Percentiles rank a stretch among this genome's conserved stretches.
Evolutionary conservation across 2,797 vertebrate species (phyloP).

Genomic region (Mormyrops boulengeri): DNA sequence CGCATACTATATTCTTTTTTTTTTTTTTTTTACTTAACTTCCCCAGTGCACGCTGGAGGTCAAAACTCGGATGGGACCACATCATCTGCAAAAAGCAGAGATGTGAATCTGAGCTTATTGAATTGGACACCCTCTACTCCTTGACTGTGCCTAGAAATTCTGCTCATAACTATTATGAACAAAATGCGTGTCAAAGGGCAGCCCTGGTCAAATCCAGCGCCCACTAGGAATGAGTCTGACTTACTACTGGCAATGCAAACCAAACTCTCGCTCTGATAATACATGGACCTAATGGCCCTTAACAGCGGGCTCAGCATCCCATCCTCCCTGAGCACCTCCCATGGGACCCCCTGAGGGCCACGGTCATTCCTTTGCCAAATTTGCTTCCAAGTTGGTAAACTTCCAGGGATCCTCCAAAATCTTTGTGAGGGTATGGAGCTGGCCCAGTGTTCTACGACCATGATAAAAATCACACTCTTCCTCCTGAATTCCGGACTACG

Average conservation of each 20-base stretch:
- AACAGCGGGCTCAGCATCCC: too few species aligned
- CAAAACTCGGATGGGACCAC: background rate
- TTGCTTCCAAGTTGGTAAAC: too few species aligned
- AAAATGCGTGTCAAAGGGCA: background rate
- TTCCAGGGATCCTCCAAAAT: too few species aligned
- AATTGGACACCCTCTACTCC: background rate
- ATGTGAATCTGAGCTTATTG: background rate
- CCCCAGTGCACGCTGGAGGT: background rate
- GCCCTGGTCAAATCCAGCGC: background rate
- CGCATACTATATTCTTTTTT: background rate
- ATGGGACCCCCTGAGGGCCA: too few species aligned
- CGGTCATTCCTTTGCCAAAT: too few species aligned
- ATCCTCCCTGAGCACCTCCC: too few species aligned
- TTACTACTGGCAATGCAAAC: background rate
- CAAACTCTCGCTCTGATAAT: background rate
- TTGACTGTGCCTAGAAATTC: background rate
- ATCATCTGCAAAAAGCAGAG: background rate
- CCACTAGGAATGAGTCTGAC: background rate
- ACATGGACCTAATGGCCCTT: too few species aligned
- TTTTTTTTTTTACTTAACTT: background rate
- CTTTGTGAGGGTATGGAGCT: too few species aligned
- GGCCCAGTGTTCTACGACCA: too few species aligned
- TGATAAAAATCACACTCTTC: too few species aligned
- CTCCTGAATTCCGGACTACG: too few species aligned
- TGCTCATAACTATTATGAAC: background rate